Evolutionary conservation across 2,888 invertebrate genomes (phyloP).

Genomic region (Gryllus longicercus): DNA sequence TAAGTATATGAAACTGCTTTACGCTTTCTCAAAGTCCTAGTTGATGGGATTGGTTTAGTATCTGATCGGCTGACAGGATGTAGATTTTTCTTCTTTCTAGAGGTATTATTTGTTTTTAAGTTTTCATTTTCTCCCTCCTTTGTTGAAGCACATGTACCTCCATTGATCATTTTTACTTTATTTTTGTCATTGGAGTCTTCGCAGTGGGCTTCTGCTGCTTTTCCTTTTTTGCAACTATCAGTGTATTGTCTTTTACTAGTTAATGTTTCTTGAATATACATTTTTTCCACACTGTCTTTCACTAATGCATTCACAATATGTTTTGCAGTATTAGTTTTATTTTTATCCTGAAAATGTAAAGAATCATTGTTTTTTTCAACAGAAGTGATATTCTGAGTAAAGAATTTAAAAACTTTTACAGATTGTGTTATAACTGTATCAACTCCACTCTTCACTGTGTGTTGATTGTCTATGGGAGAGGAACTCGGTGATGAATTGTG

Average conservation of each 20-base stretch:
- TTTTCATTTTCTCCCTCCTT: too few relatives aligned
- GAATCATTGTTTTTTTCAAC: background rate
- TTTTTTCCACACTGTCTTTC: background rate
- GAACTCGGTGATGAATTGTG: background rate
- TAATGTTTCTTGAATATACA: background rate
- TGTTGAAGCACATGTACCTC: background rate
- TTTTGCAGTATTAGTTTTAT: background rate
- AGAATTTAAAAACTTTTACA: background rate
- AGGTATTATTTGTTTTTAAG: too few relatives aligned
- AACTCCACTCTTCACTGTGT: background rate
- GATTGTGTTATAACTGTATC: background rate
- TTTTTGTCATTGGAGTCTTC: background rate
- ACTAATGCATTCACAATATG: background rate
- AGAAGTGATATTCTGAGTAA: background rate
- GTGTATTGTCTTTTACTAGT: background rate
- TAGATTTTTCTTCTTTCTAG: too few relatives aligned
- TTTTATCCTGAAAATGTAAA: background rate
- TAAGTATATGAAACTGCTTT: background rate
- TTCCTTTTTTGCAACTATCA: background rate
- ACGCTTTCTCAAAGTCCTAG: background rate
- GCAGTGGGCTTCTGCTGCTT: background rate
- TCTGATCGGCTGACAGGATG: too few relatives aligned
- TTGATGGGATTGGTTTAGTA: background rate
- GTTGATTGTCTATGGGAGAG: background rate
- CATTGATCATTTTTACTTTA: background rate